Evolutionary conservation across 2,113 vertebrate species (phyloP).

Genomic region (Aythya baeri): DNA sequence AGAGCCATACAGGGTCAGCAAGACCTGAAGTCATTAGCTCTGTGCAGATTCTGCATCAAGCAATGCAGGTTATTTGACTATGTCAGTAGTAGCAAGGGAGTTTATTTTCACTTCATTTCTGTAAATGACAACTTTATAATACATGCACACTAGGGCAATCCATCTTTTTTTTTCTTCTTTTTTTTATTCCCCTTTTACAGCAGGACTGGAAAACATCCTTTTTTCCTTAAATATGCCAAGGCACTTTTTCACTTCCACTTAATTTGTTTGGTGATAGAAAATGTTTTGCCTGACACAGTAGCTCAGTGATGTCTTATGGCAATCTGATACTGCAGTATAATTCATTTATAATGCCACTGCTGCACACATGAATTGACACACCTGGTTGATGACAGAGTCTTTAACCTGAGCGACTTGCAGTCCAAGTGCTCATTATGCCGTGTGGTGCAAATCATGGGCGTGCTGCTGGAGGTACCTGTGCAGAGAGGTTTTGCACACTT

Average conservation of each 20-base stretch:
- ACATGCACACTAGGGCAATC: background rate
- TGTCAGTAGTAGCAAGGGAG: constrained; percentile 40
- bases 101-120: constrained; percentile 48
- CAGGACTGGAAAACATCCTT: background rate
- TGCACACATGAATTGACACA: background rate
- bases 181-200: background rate
- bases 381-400: background rate
- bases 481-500: background rate
- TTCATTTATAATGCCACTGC: background rate
- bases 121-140: constrained; percentile 49
- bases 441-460: rapidly evolving
- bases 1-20: constrained; percentile 49
- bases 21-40: constrained; percentile 50
- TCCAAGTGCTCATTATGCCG: background rate
- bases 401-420: background rate
- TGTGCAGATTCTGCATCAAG: constrained; percentile 11
- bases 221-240: background rate
- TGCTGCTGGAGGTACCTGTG: background rate
- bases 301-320: background rate
- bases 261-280: background rate
- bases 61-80: constrained; percentile 26
- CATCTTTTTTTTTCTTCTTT: background rate
- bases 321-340: background rate
- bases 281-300: background rate
- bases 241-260: background rate